Conservation (phyloP, 2,888 invertebrate genomes). For the Dorcus parallelipipedus region DNA sequence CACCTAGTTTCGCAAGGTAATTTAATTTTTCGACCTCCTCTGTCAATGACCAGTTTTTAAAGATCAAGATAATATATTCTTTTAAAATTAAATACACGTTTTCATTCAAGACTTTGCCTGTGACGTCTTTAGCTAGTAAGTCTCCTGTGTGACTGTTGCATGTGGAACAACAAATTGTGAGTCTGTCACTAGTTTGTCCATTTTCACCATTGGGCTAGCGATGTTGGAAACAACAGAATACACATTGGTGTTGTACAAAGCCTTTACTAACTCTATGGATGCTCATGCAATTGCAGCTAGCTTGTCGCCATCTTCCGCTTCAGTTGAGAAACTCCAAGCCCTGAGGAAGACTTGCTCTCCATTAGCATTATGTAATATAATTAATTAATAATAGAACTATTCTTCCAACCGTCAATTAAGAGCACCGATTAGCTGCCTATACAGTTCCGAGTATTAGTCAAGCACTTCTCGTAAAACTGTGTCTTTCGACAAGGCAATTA, state of each 20-base stretch:
- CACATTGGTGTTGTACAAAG: constrained; percentile 13
- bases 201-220: constrained; percentile 20
- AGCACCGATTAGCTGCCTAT: constrained; percentile 4
- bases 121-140: constrained; percentile 19
- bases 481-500: not conserved
- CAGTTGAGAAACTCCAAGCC: constrained; percentile 21
- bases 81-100: constrained; percentile 1
- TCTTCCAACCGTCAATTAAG: constrained; percentile 22
- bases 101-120: too few species aligned
- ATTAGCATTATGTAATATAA: constrained; percentile 10
- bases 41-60: constrained; percentile 15
- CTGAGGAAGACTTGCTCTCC: constrained; percentile 17
- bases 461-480: not conserved
- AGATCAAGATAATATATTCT: constrained; percentile 18
- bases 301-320: constrained; percentile 13
- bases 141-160: constrained; percentile 21
- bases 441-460: not conserved
- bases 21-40: too few species aligned
- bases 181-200: constrained; percentile 8
- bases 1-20: too few species aligned
- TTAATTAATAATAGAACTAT: constrained; percentile 14
- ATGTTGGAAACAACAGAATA: constrained; percentile 23
- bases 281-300: constrained; percentile 13
- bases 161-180: constrained; percentile 18
- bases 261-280: constrained; percentile 14